phyloP scores from a whole-genome alignment of 2,888 invertebrate species.

The Seira musarum region DNA sequence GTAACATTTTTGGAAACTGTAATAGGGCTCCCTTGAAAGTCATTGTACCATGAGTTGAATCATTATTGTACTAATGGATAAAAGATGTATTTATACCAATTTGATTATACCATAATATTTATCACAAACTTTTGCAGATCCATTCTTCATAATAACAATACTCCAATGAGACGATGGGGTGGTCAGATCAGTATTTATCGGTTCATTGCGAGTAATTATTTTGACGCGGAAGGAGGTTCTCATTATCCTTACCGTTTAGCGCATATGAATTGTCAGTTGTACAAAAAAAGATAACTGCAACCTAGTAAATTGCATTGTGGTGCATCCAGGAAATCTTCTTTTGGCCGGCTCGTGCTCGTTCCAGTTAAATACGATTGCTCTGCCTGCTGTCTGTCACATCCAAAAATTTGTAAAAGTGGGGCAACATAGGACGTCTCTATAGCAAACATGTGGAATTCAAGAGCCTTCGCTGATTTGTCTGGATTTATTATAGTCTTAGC shows the following conservation, averaged over 20 bases:
- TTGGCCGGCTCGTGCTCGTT: neutral
- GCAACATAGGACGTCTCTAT: neutral
- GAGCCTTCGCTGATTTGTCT: neutral
- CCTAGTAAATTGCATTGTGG: neutral
- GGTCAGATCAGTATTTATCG: conserved; percentile 6
- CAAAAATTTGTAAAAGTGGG: neutral
- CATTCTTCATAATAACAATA: no score
- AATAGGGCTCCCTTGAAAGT: conserved; percentile 12
- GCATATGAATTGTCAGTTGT: neutral
- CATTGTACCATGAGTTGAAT: neutral
- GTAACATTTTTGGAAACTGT: conserved; percentile 29
- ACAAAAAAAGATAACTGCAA: neutral
- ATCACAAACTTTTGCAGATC: no score
- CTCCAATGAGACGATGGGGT: no score
- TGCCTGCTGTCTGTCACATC: neutral
- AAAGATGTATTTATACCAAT: no score
- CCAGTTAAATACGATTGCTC: conserved; percentile 5
- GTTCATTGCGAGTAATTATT: conserved; percentile 13
- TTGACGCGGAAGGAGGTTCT: neutral
- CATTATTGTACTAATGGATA: neutral
- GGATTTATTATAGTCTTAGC: neutral
- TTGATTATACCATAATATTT: no score
- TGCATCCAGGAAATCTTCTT: neutral
- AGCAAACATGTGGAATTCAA: neutral
- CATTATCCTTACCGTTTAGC: neutral